Evolutionary conservation across 2,888 invertebrate species (phyloP).

Genomic region (Spodoptera picta): DNA sequence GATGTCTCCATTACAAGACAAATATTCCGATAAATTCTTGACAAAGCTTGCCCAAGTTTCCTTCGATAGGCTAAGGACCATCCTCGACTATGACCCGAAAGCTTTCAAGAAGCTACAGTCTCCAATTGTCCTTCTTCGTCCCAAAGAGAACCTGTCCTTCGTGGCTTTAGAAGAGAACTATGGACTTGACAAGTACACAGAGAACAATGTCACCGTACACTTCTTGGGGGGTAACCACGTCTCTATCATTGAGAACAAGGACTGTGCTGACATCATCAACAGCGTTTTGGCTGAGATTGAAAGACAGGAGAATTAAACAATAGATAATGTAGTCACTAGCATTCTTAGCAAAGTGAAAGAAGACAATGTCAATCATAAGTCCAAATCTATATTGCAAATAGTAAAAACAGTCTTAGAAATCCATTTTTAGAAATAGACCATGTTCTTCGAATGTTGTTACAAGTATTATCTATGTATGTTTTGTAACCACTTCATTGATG

Average conservation of each 20-base stretch:
- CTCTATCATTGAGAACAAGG: constrained; percentile 91
- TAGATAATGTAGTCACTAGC: too few species aligned
- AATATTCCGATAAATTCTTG: constrained; percentile 74
- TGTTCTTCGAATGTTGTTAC: too few species aligned
- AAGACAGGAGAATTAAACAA: constrained; percentile 60
- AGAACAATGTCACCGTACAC: constrained; percentile 88
- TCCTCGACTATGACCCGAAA: constrained; percentile 82
- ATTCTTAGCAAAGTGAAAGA: too few species aligned
- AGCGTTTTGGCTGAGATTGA: constrained; percentile 65
- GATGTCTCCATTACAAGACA: constrained; percentile 73
- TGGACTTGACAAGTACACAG: constrained; percentile 89
- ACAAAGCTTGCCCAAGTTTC: constrained; percentile 61
- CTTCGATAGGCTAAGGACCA: constrained; percentile 88
- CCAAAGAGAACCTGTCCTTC: constrained; percentile 87
- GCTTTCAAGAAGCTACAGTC: constrained; percentile 86
- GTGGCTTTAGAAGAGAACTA: constrained; percentile 90
- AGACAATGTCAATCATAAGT: too few species aligned
- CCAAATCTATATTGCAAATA: too few species aligned
- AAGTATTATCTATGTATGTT: too few species aligned
- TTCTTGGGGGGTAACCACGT: constrained; percentile 92
- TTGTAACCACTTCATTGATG: too few species aligned
- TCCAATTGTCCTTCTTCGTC: constrained; percentile 90
- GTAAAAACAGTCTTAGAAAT: too few species aligned
- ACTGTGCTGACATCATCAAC: constrained; percentile 90
- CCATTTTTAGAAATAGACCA: too few species aligned